Base-by-base conservation (phyloP, 2,888 invertebrate species). In the Cremastinae sp. region DNA sequence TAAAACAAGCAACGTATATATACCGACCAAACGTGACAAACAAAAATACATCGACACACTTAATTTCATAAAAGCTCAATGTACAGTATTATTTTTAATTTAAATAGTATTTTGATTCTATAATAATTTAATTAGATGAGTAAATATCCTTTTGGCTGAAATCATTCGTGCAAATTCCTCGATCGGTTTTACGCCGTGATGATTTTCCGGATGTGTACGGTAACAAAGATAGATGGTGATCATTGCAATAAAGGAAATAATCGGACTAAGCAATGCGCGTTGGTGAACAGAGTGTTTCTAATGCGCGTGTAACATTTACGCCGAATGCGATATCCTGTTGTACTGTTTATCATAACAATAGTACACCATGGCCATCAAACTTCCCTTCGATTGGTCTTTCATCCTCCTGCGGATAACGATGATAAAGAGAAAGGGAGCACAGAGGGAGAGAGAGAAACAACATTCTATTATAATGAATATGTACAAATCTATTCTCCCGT, bases 221-320 rank as follows among this genome's bases (percentile, higher is more conserved):
- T 28, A 28, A 3, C 5, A 28, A 5, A n/a, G 41, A 10, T 22
- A 41, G n/a, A 0, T 37, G 12, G 35, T 56, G 61, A 72, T 71
- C 62, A 65, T 51, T 58, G 62, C 41, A 56, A 68, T 71, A 66
- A 75, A 62, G 61, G 71, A 51, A 28, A 5, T 71, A 68, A 71
- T 71, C 14, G 39, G 39, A 61, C 53, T 75, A 20, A 51, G 53
- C 53, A 58, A 43, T 58, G 64, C 59, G 28, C 18, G 45, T 35
- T 53, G 22, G 35, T 20, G 22, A 53, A 65, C 35, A 51, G 12
- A 14, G 28, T 16, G 56, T 49, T 75, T 66, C 75, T 72, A 75
- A 71, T 71, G 20, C 53, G 59, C 18, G 49, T 35, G 43, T 18
- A 58, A 66, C 51, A 59, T 61, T 66, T 28, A 61, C 39, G 62